Percentiles rank a stretch among this genome's conserved stretches.
phyloP scores from a whole-genome alignment of 2,888 invertebrate genomes.

The Sinelater perroti region DNA sequence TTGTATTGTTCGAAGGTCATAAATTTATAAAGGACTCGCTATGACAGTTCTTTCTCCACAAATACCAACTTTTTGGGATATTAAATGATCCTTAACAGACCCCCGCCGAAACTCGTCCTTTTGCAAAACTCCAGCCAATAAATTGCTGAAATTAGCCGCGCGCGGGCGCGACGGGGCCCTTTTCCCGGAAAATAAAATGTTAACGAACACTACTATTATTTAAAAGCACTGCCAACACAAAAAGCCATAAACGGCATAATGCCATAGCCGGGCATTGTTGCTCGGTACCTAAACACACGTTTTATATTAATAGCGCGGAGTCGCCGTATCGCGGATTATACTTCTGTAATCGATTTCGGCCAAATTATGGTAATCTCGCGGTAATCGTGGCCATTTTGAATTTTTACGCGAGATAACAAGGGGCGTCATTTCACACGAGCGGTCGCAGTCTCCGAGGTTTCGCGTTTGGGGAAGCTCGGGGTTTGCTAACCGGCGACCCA shows the following conservation, averaged over 20 bases:
- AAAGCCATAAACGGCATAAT: constrained; percentile 52
- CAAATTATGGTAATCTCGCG: constrained; percentile 60
- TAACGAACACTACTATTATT: constrained; percentile 46
- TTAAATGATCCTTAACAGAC: too few species aligned
- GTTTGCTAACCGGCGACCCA: too few species aligned
- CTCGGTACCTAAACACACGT: constrained; percentile 53
- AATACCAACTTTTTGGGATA: too few species aligned
- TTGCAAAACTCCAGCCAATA: too few species aligned
- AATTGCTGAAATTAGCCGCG: too few species aligned
- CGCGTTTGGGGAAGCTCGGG: too few species aligned
- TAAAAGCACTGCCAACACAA: constrained; percentile 43
- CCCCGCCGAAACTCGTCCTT: too few species aligned
- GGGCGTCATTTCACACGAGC: constrained; percentile 34
- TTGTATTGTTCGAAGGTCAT: too few species aligned
- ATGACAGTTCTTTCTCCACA: too few species aligned
- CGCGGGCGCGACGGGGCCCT: too few species aligned
- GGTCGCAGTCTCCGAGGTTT: too few species aligned
- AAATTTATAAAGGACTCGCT: too few species aligned
- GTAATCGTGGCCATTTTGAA: constrained; percentile 57
- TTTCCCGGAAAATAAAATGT: constrained; percentile 40
- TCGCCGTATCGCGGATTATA: constrained; percentile 52
- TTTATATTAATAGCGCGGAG: constrained; percentile 54
- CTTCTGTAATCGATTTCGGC: constrained; percentile 58
- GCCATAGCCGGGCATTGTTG: constrained; percentile 50
- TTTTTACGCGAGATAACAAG: constrained; percentile 44